Evolutionary conservation across 2,888 invertebrate genomes (phyloP), one percentile per base, ranked within the genome.

Genomic region (Ypsolopha sequella): DNA sequence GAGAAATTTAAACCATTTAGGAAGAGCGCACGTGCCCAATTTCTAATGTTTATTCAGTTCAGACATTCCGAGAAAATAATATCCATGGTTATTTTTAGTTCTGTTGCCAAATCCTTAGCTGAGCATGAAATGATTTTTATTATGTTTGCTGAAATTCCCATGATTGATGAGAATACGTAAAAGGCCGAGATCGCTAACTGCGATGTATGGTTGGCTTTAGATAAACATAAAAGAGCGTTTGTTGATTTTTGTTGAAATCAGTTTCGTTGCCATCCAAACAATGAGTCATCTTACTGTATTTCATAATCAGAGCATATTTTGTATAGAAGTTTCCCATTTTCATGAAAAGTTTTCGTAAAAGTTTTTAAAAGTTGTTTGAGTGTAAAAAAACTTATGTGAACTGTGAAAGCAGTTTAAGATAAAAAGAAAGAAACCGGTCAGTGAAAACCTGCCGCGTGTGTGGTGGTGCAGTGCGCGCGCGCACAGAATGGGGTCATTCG

Each of bases 241-340:
- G 64, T 68, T 70, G 66, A 61, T 64, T 68, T 68, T 65, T 63
- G 63, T 60, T 64, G 60, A 65, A 71, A 72, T 66, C 62, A 58
- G 58, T 64, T 63, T 54, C 61, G 58, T 47, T 47, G 11, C 47
- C 47, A 47, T 36, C 36, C 36, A 63, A 63, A 64, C 65, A 67
- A 63, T 72, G 68, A 70, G 56, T 68, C 67, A 69, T 36, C 24
- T 24, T 24, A 24, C 24, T 24, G 24, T 24, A 24, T 24, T 24
- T 24, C 24, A 24, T 24, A 24, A 24, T 24, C 2, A 24, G 2
- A 24, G 24, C 24, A 24, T 24, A 24, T 24, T 24, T 24, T 24
- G 24, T 24, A 24, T 24, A 4, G 24, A 24, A 24, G 24, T 24
- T 24, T 24, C 24, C 24, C 2, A 24, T 24, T 24, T 24, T 24